Evolutionary conservation across 2,797 vertebrate species (phyloP), one percentile per base, ranked within the genome.

Genomic region (Galago senegalensis): DNA sequence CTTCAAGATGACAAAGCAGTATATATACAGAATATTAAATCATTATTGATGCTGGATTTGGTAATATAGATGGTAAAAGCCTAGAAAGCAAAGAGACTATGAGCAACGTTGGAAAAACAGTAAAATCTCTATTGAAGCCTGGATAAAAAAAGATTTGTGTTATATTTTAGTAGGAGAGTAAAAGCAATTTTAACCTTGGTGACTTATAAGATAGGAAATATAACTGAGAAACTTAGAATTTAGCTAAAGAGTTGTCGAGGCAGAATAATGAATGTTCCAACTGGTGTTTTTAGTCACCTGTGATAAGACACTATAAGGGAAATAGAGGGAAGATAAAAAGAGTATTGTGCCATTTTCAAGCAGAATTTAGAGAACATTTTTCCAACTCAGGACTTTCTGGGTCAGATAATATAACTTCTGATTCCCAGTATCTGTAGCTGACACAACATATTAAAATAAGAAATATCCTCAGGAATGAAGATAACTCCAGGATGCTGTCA

Each of bases 361-460:
- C 43, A 49, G 37, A 87, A 84, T 73, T 92, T 84, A 82, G 46
- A 85, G 72, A 25, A 84, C 81, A 75, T 82, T 85, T 92, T 61
- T 91, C 34, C 63, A 40, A 16, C 16, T 93, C 40, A 49, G 4
- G 49, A 58, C 4, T 34, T 91, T 85, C 37, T 90, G 61, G 21
- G 21, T 34, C 95, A 89, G 31, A 63, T n/a, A 88, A 18, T 17
- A 79, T 72, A 80, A 70, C 2, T 93, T 94, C 46, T 90, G 58
- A 86, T 86, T 91, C 61, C 23, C 13, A 91, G 5, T 61, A n/a
- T 65, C 17, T 86, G 37, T 61, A 95, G 46, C 21, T 80, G 43
- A 37, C 43, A 91, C 97, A 86, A 63, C 2, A 53, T 61, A 80
- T 75, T 91, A 82, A 92, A 72, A 49, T 79, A 94, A 96, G 43